Conservation (phyloP, 2,888 invertebrate species). For the Catocala fraxini region DNA sequence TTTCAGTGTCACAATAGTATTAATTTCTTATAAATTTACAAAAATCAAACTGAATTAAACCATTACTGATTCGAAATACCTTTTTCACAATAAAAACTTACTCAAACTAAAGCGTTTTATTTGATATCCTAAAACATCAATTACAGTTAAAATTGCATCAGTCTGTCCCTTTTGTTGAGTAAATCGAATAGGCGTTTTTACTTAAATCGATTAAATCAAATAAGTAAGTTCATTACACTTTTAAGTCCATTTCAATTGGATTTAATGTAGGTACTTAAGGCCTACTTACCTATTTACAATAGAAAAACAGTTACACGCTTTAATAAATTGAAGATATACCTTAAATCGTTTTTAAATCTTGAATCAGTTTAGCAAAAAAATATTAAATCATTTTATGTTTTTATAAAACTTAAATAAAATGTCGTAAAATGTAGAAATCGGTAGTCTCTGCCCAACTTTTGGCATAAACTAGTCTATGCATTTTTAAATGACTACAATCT, state of each 20-base stretch:
- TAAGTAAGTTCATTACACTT: neutral
- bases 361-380: too few relatives aligned
- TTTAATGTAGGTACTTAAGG: neutral
- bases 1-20: too few relatives aligned
- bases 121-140: constrained; percentile 1
- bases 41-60: too few relatives aligned
- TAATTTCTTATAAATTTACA: too few relatives aligned
- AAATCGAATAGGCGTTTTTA: constrained; percentile 39
- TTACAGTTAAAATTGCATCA: constrained; percentile 14
- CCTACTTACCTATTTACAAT: neutral
- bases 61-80: neutral
- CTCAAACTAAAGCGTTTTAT: neutral
- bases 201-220: constrained; percentile 17
- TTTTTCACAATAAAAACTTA: constrained; percentile 1
- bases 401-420: too few relatives aligned
- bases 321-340: too few relatives aligned
- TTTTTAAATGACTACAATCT: too few relatives aligned
- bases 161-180: constrained; percentile 19
- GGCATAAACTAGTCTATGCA: too few relatives aligned
- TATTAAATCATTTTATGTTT: too few relatives aligned
- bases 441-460: too few relatives aligned
- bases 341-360: too few relatives aligned
- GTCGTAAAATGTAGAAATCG: too few relatives aligned
- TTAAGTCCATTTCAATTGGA: neutral
- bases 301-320: neutral